phyloP scores from a whole-genome alignment of 2,797 vertebrate genomes.

The Coccyzus lansbergi region DNA sequence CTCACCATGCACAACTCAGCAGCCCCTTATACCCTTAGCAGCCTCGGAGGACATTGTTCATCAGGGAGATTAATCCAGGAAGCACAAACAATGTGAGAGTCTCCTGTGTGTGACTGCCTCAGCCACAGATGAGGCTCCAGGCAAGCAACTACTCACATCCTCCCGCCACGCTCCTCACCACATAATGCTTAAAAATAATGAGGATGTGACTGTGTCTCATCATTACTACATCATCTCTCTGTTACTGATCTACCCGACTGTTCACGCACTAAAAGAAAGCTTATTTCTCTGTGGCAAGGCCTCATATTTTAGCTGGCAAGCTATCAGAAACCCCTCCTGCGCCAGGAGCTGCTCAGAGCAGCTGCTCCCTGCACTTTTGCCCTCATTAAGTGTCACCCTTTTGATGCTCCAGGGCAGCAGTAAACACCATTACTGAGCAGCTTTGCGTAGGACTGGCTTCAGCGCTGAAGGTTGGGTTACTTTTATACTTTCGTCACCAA shows the following conservation, averaged over 20 bases:
- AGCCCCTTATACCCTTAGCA: not conserved
- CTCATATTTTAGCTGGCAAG: not conserved
- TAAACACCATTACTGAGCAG: not conserved
- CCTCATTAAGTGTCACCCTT: conserved; percentile 29
- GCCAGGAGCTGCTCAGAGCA: not conserved
- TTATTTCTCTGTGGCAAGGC: accelerated
- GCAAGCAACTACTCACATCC: not conserved
- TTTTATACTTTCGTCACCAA: not conserved
- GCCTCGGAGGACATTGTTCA: accelerated
- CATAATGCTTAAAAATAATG: accelerated
- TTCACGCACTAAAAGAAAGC: not conserved
- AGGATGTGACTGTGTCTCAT: accelerated
- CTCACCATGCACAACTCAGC: not conserved
- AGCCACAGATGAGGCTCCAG: not conserved
- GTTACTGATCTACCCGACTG: accelerated
- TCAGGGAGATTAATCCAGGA: accelerated
- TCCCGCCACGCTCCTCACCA: not conserved
- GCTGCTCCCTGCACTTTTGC: not conserved
- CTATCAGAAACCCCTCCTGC: not conserved
- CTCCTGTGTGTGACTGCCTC: not conserved
- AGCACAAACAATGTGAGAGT: accelerated
- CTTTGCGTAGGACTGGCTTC: not conserved
- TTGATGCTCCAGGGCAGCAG: conserved; percentile 11
- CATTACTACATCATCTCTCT: not conserved
- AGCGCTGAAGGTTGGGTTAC: not conserved